Base-by-base conservation (phyloP, 2,888 invertebrate genomes). In the Hydropsyche betteni region DNA sequence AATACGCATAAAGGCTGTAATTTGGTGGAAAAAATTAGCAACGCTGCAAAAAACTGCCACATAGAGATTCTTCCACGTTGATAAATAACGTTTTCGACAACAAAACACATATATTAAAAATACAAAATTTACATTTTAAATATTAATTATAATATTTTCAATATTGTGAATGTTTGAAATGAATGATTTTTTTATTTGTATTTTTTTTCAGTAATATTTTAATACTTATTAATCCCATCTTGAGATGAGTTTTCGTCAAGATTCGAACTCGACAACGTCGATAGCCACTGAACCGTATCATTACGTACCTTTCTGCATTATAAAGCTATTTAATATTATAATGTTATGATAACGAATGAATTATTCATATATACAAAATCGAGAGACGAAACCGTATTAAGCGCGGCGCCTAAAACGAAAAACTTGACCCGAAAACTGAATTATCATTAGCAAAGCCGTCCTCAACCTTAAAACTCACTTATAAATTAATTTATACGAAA, bases 261-360 rank as follows among this genome's bases (percentile, higher is more conserved):
- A 34, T 64, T 64, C 34, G 64, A 64, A 64, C 64, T 34, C 34
- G 34, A 64, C 34, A 64, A 36, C 34, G 36, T 64, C 36, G 64
- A 64, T 64, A 64, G 64, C 64, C 64, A 64, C 64, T 64, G 64
- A 64, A 64, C 64, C 64, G 36, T 64, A 64, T 64, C 64, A 64
- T 64, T 69, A 53, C 36, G 70, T 24, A 34, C 70, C 52, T 53
- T 70, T 70, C 70, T 58, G 55, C 72, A 72, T 72, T 72, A 72
- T 58, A 72, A 72, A 72, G 58, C 72, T 72, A 72, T 58, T 69
- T 72, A 72, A 58, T 58, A 72, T 72, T 72, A 72, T 72, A 72
- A 72, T 72, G 14, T 58, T 44, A 44, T 12, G 55, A 72, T 58
- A 72, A 33, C 34, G 38, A 34, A 70, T 72, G 72, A 72, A 72